These are phyloP conservation scores for Heterodera carotae DNA, from an alignment of 1,140 invertebrate genomes.

Conservation along the genomic window DNA sequence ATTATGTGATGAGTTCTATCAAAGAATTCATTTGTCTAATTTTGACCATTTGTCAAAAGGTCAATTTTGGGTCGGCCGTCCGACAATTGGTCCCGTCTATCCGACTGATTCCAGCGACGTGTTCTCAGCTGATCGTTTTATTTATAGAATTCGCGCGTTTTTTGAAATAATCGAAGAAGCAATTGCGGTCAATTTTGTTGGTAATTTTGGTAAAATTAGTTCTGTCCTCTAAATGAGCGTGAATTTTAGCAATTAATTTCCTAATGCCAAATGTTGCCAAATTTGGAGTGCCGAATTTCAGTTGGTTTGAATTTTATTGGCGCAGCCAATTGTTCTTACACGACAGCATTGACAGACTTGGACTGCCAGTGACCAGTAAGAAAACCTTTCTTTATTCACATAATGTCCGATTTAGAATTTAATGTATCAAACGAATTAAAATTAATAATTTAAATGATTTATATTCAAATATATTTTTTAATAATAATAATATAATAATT, in stretches of 20 bases:
- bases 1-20: neutral
- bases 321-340: conserved; percentile 15
- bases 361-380: conserved; percentile 22
- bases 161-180: neutral
- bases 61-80: neutral
- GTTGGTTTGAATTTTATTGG: conserved; percentile 16
- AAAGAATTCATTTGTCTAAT: neutral
- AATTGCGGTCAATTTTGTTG: conserved; percentile 1
- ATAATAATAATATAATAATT: too few species aligned
- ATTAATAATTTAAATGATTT: too few species aligned
- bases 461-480: too few species aligned
- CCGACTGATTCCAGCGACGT: conserved; percentile 1
- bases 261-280: conserved; percentile 17
- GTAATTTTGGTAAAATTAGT: conserved; percentile 6
- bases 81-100: neutral
- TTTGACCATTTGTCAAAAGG: neutral
- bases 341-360: conserved; percentile 21
- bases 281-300: conserved; percentile 23
- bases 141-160: neutral
- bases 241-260: neutral
- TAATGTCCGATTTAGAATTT: too few species aligned
- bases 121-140: neutral
- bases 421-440: too few species aligned
- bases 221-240: neutral
- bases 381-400: too few species aligned